Evolutionary conservation across 2,888 invertebrate genomes (phyloP), one percentile per base, ranked within the genome.

Genomic region (Hirtodrosophila confusa): DNA sequence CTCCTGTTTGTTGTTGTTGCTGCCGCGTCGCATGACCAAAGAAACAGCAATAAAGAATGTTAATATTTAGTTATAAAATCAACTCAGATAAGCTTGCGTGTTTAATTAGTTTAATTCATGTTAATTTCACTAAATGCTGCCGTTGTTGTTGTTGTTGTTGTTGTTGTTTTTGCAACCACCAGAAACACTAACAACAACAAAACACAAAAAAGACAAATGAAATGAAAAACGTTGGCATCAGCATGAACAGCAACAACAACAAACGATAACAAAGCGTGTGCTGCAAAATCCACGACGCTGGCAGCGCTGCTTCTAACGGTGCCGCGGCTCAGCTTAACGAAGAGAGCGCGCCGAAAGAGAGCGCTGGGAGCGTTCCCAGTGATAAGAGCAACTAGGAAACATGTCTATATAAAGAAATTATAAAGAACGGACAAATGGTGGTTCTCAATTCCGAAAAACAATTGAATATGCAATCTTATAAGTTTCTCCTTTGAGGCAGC

Each of bases 71-170:
- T 43, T 48, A 64, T 4, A 17, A 17, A 57, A 29, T 17, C 2
- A 27, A 6, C 27, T 27, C 4, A 45, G 45, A 45, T 56, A 50
- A 53, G n/a, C 40, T 69, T 67, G 78, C 80, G 74, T 86, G 80
- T 69, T 84, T 84, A 84, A 84, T 84, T 84, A 77, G 67, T 70
- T 80, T 73, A 80, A 71, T 61, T 48, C 65, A 50, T 53, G 70
- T 63, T 74, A 74, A 74, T 80, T 61, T 69, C 64, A 44, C 63
- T 58, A 44, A 53, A 65, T 49, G 48, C 43, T 33, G 23, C 33
- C 10, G 12, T 3, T 29, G 48, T 37, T 29, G 27, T 36, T 43
- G 9, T 35, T 35, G 10, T 29, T 39, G 17, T 47, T 49, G 33
- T 44, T 70, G 40, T 41, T 56, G 1, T 41, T 50, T 58, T 55